Evolutionary conservation across 1,140 invertebrate genomes (phyloP), one percentile per base, ranked within the genome.

Genomic region (Drosophila nikananu): DNA sequence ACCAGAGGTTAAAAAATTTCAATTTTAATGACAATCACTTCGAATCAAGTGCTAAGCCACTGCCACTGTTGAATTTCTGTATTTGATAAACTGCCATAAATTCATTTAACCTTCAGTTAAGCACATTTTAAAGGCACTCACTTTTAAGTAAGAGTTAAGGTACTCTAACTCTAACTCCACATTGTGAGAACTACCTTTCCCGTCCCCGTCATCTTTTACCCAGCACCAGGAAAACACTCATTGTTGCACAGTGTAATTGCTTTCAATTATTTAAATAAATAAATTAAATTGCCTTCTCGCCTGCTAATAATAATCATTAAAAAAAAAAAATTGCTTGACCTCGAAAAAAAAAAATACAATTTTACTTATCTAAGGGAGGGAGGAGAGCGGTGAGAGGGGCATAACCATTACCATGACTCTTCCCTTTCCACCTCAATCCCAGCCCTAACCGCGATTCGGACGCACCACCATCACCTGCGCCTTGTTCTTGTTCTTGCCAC

Each of bases 391-490:
- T 4, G 19, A 3, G 1, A 27, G 7, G 17, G 13, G 6, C 6
- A 30, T 7, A 30, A 30, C 30, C 30, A 30, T 30, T 30, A 9
- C 30, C 30, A 30, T 9, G 30, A 30, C 30, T 7, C 27, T 7
- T 27, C 48, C 2, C 25, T 10, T n/a, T n/a, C 8, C n/a, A n/a
- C 0, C 23, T 49, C 6, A 15, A 17, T 0, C 17, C 27, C 27
- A 0, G n/a, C 8, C 37, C 61, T 19, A 80, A 10, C 86, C 86
- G 73, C 81, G 81, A 78, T 87, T 79, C 12, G 82, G 91, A 17
- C 91, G 77, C 6, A 92, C 59, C 0, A 92, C 60, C 27, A 81
- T 49, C 35, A 92, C 79, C 57, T 92, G 73, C 3, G 80, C 78
- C 23, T 77, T 64, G 23, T 86, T 86, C 35, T 89, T 83, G 55